Evolutionary conservation across 2,888 invertebrate species (phyloP).

Genomic region (Eledone cirrhosa): DNA sequence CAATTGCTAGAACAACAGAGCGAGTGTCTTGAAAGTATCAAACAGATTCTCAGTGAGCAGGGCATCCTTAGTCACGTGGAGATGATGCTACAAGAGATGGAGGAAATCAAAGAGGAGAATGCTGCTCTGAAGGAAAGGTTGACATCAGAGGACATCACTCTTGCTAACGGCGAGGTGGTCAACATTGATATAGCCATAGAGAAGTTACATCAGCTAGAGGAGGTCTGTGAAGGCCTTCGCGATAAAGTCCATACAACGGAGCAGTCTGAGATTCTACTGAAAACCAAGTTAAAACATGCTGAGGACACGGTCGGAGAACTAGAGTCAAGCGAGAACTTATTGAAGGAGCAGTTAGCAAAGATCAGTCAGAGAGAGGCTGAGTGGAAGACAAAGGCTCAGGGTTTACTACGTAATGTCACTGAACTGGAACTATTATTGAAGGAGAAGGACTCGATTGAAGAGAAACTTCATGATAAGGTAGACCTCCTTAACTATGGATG

Average conservation of each 20-base stretch:
- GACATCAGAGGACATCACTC: neutral
- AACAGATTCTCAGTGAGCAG: conserved; percentile 26
- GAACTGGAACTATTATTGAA: conserved; percentile 52
- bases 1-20: conserved; percentile 20
- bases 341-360: conserved; percentile 51
- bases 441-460: conserved; percentile 54
- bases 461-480: conserved; percentile 55
- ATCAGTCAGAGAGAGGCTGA: conserved; percentile 47
- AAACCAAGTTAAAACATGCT: conserved; percentile 53
- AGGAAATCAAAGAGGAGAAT: conserved; percentile 31
- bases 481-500: too few relatives aligned
- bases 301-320: conserved; percentile 56
- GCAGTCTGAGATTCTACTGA: conserved; percentile 46
- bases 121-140: conserved; percentile 15
- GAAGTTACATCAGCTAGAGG: conserved; percentile 39
- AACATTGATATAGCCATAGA: conserved; percentile 1
- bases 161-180: neutral
- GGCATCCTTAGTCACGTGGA: conserved; percentile 25
- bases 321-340: conserved; percentile 48
- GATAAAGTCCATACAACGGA: conserved; percentile 50
- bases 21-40: conserved; percentile 28
- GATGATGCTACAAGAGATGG: conserved; percentile 26
- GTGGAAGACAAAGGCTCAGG: conserved; percentile 43
- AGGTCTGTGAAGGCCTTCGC: conserved; percentile 51
- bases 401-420: conserved; percentile 46